These are phyloP conservation scores for Mobula birostris DNA, from an alignment of 2,113 vertebrate genomes.

Conservation along the genomic window DNA sequence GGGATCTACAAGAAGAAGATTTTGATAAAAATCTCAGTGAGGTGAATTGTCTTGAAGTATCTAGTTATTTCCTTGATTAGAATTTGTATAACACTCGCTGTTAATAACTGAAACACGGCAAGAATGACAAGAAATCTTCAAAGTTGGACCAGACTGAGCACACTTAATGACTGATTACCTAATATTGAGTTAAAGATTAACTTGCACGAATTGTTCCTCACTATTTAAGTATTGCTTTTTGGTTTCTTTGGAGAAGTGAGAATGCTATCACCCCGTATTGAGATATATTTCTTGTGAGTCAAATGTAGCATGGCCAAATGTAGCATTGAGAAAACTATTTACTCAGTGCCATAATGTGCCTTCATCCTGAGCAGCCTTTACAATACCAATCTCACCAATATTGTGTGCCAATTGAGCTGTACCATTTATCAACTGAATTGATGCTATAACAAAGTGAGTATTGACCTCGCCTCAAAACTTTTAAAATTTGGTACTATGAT, in stretches of 20 bases:
- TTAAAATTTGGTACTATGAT: not conserved
- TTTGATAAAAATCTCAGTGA: conserved; percentile 48
- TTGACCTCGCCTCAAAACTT: not conserved
- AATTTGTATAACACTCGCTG: not conserved
- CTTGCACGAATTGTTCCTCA: not conserved
- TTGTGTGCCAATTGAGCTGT: not conserved
- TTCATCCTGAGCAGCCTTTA: not conserved
- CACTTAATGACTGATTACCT: not conserved
- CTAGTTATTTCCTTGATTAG: not conserved
- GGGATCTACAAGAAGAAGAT: conserved; percentile 59
- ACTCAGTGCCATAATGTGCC: not conserved
- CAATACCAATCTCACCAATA: not conserved
- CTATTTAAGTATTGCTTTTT: not conserved
- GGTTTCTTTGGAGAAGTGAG: not conserved
- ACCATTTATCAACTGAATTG: not conserved
- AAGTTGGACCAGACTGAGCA: not conserved
- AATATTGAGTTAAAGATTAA: not conserved
- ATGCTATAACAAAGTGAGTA: not conserved
- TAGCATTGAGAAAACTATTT: not conserved
- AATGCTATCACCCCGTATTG: not conserved
- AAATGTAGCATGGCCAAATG: not conserved
- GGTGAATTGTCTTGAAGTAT: not conserved
- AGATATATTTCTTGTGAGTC: not conserved
- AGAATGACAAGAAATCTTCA: not conserved
- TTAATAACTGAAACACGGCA: not conserved